phyloP scores from a whole-genome alignment of 2,888 invertebrate species.

The Erpobdella octoculata region DNA sequence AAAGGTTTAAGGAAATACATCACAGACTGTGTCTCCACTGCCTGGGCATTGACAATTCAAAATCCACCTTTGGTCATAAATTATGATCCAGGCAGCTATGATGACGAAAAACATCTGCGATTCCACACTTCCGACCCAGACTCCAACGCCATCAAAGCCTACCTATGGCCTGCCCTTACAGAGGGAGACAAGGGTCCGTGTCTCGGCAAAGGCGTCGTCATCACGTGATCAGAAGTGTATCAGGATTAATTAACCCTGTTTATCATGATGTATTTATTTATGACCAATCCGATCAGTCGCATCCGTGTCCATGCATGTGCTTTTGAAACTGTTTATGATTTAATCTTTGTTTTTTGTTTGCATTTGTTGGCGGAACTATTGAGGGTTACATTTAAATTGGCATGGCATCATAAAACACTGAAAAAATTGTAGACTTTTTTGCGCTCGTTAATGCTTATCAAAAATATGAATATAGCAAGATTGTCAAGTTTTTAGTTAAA shows the following conservation, averaged over 20 bases:
- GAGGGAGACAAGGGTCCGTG: constrained; percentile 64
- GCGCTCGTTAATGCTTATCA: no score
- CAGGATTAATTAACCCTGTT: background rate
- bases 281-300: no score
- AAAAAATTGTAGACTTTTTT: no score
- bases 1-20: constrained; percentile 68
- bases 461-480: no score
- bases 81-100: constrained; percentile 59
- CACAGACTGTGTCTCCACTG: constrained; percentile 71
- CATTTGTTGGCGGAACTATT: no score
- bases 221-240: constrained; percentile 57
- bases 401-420: no score
- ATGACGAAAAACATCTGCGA: constrained; percentile 69
- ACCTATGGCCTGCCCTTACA: constrained; percentile 78
- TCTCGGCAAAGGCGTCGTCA: constrained; percentile 75
- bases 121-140: constrained; percentile 69
- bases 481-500: no score
- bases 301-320: no score
- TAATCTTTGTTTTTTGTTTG: no score
- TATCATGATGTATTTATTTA: background rate
- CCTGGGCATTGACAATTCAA: constrained; percentile 77
- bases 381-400: no score
- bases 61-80: constrained; percentile 49
- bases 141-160: constrained; percentile 68
- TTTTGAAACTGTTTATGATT: no score